A percentile compares a stretch with the other conserved stretches of the same genome.
Conservation (phyloP, 2,888 invertebrate species). For the Thelaira solivaga region DNA sequence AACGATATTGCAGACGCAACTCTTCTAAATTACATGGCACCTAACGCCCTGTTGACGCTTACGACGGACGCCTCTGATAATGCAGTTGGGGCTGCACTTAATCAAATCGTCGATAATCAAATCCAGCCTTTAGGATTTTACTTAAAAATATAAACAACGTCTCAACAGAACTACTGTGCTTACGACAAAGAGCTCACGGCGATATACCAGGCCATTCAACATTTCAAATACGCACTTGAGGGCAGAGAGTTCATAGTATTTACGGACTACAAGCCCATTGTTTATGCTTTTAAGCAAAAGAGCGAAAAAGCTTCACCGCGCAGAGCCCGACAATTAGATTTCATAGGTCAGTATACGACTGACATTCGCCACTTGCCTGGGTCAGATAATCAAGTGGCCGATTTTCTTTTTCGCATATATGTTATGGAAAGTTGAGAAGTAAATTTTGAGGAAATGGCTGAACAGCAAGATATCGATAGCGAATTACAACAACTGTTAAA, state of each 20-base stretch:
- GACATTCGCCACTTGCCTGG: slow-evolving; percentile 1
- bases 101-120: slow-evolving; percentile 32
- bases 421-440: neutral
- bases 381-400: neutral
- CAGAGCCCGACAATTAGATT: neutral
- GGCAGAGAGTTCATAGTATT: neutral
- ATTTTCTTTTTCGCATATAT: neutral
- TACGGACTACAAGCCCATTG: neutral
- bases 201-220: neutral
- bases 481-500: neutral
- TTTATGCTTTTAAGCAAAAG: slow-evolving; percentile 5
- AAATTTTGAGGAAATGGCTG: slow-evolving; percentile 2
- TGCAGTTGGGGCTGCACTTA: slow-evolving; percentile 47
- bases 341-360: neutral
- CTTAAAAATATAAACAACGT: slow-evolving; percentile 4
- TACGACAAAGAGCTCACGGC: slow-evolving; percentile 48
- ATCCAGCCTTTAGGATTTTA: slow-evolving; percentile 41
- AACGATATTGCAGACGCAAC: slow-evolving; percentile 42
- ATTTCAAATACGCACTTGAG: neutral
- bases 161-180: neutral
- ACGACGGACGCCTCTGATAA: slow-evolving; percentile 52
- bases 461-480: neutral
- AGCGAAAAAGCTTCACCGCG: neutral
- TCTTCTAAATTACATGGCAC: slow-evolving; percentile 35
- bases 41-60: slow-evolving; percentile 31